Percentiles rank a stretch among this genome's conserved stretches.
Conservation (phyloP, 2,797 vertebrate genomes). For the Loris lydekkerianus region DNA sequence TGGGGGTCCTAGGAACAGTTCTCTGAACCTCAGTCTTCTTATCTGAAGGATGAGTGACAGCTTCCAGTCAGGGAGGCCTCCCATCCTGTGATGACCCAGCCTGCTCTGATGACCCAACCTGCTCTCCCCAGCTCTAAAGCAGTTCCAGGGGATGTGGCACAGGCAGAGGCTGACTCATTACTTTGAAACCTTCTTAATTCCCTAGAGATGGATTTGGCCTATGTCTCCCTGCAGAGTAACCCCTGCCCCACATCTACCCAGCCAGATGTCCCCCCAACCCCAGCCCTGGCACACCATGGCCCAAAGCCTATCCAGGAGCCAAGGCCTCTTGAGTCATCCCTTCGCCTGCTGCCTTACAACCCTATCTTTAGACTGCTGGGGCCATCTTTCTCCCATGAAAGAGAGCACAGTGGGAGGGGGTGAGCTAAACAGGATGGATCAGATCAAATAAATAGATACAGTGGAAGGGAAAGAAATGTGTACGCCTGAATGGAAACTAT, state of each 20-base stretch:
- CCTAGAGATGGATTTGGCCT: too few relatives aligned
- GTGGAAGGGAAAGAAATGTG: accelerated
- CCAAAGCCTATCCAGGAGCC: not conserved
- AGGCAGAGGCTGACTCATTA: not conserved
- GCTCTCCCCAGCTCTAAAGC: too few relatives aligned
- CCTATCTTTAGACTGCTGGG: not conserved
- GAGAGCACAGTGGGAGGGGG: accelerated
- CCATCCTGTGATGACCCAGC: accelerated
- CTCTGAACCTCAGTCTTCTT: not conserved
- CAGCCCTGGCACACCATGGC: accelerated
- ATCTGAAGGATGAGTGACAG: accelerated
- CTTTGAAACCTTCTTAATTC: accelerated
- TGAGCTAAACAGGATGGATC: not conserved
- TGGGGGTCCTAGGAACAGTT: not conserved
- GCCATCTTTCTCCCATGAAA: too few relatives aligned
- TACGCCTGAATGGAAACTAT: not conserved
- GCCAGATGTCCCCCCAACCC: not conserved
- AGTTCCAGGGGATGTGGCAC: not conserved
- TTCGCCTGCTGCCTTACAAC: too few relatives aligned
- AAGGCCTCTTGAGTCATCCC: not conserved
- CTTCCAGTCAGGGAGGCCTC: not conserved
- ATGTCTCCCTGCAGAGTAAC: not conserved
- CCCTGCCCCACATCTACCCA: not conserved
- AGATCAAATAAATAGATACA: accelerated
- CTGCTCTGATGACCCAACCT: accelerated